These are phyloP conservation scores for Sinonovacula constricta DNA, from an alignment of 1,140 invertebrate species.

Conservation along the genomic window DNA sequence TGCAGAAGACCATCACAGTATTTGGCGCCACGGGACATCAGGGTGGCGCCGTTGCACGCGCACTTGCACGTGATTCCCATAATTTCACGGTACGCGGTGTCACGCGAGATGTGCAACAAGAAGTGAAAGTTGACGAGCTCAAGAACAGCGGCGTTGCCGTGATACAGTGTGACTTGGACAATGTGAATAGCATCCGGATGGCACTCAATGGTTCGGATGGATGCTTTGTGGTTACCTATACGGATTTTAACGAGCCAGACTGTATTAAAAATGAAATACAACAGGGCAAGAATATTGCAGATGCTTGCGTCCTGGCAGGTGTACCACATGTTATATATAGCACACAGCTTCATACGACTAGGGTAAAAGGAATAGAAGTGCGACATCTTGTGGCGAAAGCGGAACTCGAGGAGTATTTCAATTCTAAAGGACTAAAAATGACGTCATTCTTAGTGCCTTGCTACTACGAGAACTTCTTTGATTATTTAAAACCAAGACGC, in stretches of 20 bases:
- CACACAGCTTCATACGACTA: conserved; percentile 69
- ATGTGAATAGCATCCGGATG: conserved; percentile 54
- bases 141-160: conserved; percentile 48
- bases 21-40: conserved; percentile 51
- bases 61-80: conserved; percentile 37
- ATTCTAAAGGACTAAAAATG: conserved; percentile 61
- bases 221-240: conserved; percentile 68
- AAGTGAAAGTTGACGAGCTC: conserved; percentile 32
- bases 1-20: conserved; percentile 44
- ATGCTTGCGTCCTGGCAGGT: conserved; percentile 61
- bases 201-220: conserved; percentile 61
- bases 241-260: conserved; percentile 65
- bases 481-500: conserved; percentile 59
- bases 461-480: conserved; percentile 70
- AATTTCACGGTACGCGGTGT: conserved; percentile 51
- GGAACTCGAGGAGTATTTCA: conserved; percentile 71
- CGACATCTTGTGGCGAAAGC: conserved; percentile 74
- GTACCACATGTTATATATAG: conserved; percentile 72
- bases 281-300: conserved; percentile 68
- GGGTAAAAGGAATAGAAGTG: conserved; percentile 63
- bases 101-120: conserved; percentile 41
- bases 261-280: conserved; percentile 67
- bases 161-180: conserved; percentile 52
- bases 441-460: conserved; percentile 70
- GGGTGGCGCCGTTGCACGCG: conserved; percentile 54